Base-by-base conservation (phyloP, 1,140 invertebrate genomes). In the Harpegnathos saltator region DNA sequence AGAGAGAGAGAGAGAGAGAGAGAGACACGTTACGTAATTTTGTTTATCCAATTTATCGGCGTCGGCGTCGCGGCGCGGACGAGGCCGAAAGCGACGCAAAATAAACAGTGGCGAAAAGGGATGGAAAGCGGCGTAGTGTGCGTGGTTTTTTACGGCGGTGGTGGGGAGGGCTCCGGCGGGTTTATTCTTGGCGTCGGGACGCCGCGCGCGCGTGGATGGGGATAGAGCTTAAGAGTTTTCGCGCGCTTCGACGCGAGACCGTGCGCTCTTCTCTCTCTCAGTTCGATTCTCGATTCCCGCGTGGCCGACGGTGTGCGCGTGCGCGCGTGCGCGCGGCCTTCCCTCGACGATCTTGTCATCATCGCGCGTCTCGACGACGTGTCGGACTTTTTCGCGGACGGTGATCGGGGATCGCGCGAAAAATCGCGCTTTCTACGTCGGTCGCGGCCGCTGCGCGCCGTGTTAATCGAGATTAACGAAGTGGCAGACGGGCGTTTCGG, bases 111-210 rank as follows among this genome's bases (percentile, higher is more conserved):
- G 33, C 4, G 26, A 50, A 72, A 66, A 84, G 65, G 14, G 29
- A 87, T 63, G 77, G 75, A 78, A 73, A 69, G 52, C 22, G 0
- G 52, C n/a, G 59, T 38, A 58, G 82, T 73, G 38, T 72, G 71
- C 83, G 83, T 88, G 85, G 90, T 91, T 87, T 71, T n/a, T 84
- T 65, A 71, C 58, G 77, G 81, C 90, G 88, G 90, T 85, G 88
- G 90, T 85, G 91, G 90, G 88, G 89, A 26, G 71, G 38, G 11
- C 75, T 74, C 56, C n/a, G n/a, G 82, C 83, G 74, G 89, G 92
- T 92, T 93, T 94, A 94, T 94, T 94, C 92, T 92, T 82, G 91
- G 92, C 92, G 81, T 88, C 83, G 80, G 83, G 91, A 91, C 87
- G 90, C 91, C 86, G n/a, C n/a, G n/a, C n/a, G n/a, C n/a, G n/a